Base-by-base conservation (phyloP, 2,797 vertebrate species). In the Diplodus puntazzo region DNA sequence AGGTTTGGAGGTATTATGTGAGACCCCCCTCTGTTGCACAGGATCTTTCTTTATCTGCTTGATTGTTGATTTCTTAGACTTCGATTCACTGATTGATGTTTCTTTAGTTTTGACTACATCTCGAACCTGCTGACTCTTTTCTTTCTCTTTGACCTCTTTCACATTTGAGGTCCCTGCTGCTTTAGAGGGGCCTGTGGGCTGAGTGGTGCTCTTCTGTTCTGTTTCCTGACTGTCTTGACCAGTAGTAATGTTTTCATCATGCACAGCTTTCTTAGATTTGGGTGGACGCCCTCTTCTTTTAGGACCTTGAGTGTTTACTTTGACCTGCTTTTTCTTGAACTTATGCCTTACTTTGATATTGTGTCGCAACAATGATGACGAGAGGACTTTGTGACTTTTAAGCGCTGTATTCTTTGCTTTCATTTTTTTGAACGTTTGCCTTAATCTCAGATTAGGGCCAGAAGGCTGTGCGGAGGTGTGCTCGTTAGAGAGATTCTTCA, bases 401-500 rank as follows among this genome's bases (percentile, higher is more conserved):
- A 63, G 23, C n/a, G 69, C 20, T 7, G 49, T 5, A 5, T 60
- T 81, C 25, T 49, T 49, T n/a, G 9, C 46, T 23, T 73, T 68
- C 9, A 5, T 77, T 64, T 90, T 89, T 59, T 73, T 73, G 17
- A 87, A 67, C 0, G 34, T 79, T 45, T 83, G 83, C 70, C 83
- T 82, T 30, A 87, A 69, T 66, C 80, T 86, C 16, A 83, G 82
- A 58, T 25, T 70, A 17, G 79, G 59, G 58, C 39, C 64, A 3
- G 64, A 1, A 1, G 84, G 68, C 46, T 75, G 69, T 42, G 59
- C 10, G 0, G 77, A 68, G 0, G 73, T 57, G 20, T 91, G 82
- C 59, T 84, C 83, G 67, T 85, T 88, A 1, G 83, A 88, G 5
- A 85, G 73, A 68, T 87, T 88, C 53, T 87, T 89, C 20, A 80